Evolutionary conservation across 2,888 invertebrate species (phyloP).

Genomic region (Minunthozetes semirufus): DNA sequence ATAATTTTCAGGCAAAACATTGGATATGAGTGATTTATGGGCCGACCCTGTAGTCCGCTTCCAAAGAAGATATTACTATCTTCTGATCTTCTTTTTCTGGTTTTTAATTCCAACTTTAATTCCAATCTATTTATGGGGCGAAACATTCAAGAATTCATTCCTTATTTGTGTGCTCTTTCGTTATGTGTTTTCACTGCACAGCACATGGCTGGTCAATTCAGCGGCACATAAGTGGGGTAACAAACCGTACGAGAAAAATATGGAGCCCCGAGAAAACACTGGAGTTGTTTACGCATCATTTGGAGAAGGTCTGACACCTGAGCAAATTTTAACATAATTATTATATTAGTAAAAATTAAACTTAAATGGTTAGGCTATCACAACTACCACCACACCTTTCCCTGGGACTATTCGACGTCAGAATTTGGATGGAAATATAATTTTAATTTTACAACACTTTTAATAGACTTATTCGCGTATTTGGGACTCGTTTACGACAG

Average conservation of each 20-base stretch:
- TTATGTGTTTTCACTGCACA: conserved; percentile 57
- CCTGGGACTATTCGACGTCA: conserved; percentile 50
- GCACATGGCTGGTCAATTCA: conserved; percentile 90
- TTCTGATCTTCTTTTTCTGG: conserved; percentile 33
- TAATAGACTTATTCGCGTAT: conserved; percentile 48
- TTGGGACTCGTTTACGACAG: conserved; percentile 48
- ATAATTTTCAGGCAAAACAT: conserved; percentile 43
- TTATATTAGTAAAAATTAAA: not conserved
- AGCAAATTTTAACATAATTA: too few species aligned
- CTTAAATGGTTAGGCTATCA: conserved; percentile 47
- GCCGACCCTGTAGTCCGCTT: conserved; percentile 37
- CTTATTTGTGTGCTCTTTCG: conserved; percentile 36
- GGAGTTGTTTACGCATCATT: conserved; percentile 47
- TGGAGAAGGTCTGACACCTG: conserved; percentile 42
- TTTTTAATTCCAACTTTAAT: conserved; percentile 28
- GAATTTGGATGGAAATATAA: conserved; percentile 48
- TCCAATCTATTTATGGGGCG: conserved; percentile 16
- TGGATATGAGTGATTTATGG: conserved; percentile 39
- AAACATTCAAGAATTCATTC: conserved; percentile 17
- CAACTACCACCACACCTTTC: conserved; percentile 51
- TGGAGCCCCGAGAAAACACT: conserved; percentile 49
- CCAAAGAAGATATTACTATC: conserved; percentile 33
- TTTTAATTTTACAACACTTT: conserved; percentile 49
- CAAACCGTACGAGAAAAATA: conserved; percentile 76
- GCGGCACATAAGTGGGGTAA: conserved; percentile 89